Evolutionary conservation across 2,888 invertebrate species (phyloP), one percentile per base, ranked within the genome.

Genomic region (Zele albiditarsus): DNA sequence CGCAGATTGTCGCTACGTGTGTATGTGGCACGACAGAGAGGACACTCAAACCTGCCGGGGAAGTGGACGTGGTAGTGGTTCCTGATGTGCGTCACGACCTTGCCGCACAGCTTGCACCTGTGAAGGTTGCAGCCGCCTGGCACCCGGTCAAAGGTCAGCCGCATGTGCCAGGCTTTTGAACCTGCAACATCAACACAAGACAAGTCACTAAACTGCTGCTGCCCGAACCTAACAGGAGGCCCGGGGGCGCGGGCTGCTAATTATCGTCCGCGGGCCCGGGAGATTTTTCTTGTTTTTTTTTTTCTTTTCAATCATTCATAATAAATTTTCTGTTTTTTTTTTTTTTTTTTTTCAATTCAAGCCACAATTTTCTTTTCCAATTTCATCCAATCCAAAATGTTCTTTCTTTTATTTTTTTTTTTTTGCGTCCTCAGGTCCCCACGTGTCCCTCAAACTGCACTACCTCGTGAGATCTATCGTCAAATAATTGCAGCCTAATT

Each of bases 101-200:
- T 96, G 91, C 96, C 96, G 92, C 96, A 96, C 92, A 96, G 93
- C 93, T 96, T 96, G 94, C 96, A 96, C 91, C 95, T 95, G 93
- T 96, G 96, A 92, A 95, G 94, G 93, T 96, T 96, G 91, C 95
- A 95, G 92, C 95, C 95, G 91, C 96, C 96, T 91, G 95, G 95
- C 92, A 96, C 94, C 90, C 96, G 95, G 93, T 96, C 96, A 93
- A 96, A 96, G 91, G 96, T 96, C 92, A 96, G 94, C 93, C 96
- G 95, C 96, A 96, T 96, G 93, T 96, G 96, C 95, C 96, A 96
- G 93, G 95, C 95, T 94, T 95, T 95, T 91, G 96, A 95, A 94
- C 96, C 96, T 96, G 94, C 93, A 94, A 94, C 91, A 92, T 92
- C 91, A 91, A 90, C 90, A 90, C 91, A 90, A 90, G 89, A 89